Conservation (phyloP, 2,113 vertebrate species). For the Cacatua alba region DNA sequence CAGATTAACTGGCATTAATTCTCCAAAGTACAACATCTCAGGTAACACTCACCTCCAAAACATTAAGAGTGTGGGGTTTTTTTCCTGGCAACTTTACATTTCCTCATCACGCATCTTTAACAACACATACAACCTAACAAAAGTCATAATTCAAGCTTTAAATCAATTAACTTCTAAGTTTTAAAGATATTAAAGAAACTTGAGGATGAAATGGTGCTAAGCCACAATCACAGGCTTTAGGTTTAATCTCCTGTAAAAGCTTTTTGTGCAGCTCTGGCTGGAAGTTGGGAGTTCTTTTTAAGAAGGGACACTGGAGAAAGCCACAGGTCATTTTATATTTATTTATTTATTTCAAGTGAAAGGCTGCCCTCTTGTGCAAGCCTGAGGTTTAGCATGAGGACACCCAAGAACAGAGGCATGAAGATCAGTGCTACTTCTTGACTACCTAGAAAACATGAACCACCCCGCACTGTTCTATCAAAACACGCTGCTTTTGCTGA, state of each 20-base stretch:
- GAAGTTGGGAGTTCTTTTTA: neutral
- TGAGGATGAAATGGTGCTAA: neutral
- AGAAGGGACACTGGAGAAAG: neutral
- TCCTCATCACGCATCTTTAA: neutral
- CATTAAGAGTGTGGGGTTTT: fast-evolving
- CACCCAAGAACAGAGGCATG: neutral
- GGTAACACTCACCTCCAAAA: neutral
- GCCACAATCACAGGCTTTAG: neutral
- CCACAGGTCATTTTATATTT: neutral
- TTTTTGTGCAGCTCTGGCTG: neutral
- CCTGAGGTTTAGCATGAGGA: neutral
- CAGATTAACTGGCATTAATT: neutral
- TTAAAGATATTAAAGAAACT: neutral
- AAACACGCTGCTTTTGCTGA: neutral
- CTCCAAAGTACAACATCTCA: neutral
- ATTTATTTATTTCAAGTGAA: neutral
- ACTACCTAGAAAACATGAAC: neutral
- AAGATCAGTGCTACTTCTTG: neutral
- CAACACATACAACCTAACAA: neutral
- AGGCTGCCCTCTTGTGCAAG: constrained; percentile 69
- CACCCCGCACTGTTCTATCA: neutral
- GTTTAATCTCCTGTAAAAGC: neutral
- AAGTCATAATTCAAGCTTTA: neutral
- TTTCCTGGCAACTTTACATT: neutral
- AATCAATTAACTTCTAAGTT: neutral